Evolutionary conservation across 2,113 vertebrate species (phyloP), one percentile per base, ranked within the genome.

Genomic region (Labrus mixtus): DNA sequence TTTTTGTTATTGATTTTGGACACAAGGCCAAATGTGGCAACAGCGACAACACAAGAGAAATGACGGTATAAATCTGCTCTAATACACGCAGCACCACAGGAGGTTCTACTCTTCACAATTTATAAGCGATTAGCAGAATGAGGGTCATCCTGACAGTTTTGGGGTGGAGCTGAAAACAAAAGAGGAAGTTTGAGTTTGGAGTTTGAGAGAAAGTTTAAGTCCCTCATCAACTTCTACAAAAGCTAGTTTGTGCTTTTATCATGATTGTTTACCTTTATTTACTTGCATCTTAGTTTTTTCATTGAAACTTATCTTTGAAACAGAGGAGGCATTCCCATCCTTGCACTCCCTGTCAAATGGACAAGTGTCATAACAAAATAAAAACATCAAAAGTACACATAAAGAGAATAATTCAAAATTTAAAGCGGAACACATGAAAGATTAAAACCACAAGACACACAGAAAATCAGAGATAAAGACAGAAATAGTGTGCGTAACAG

Each of bases 1-100:
- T 87, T 90, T 86, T 59, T 67, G 50, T 25, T 70, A 91, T 92
- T 25, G 89, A 93, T 90, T 89, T 83, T 77, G 10, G 22, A 63
- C 72, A 76, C 85, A 83, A 89, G 89, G 89, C 90, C 89, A 73
- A 87, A 85, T 66, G 72, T 69, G 74, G 65, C 73, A 29, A 29
- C 67, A 13, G 62, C 71, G 59, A 79, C 75, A 55, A 33, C 16
- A 22, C 67, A 2, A 37, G 79, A 83, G 73, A 81, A 91, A 88
- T 63, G 51, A 71, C 46, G 73, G 23, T 64, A 89, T 87, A 84
- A 90, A 89, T 91, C 88, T 48, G 67, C 43, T 2, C 48, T 29
- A 73, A 83, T 75, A 19, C 77, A 81, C 54, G 58, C 65, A 37
- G 61, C 29, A 37, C 0, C 0, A 25, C 37, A 33, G 39, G 72